Conservation (phyloP, 2,113 vertebrate genomes). For the Pelobates fuscus region DNA sequence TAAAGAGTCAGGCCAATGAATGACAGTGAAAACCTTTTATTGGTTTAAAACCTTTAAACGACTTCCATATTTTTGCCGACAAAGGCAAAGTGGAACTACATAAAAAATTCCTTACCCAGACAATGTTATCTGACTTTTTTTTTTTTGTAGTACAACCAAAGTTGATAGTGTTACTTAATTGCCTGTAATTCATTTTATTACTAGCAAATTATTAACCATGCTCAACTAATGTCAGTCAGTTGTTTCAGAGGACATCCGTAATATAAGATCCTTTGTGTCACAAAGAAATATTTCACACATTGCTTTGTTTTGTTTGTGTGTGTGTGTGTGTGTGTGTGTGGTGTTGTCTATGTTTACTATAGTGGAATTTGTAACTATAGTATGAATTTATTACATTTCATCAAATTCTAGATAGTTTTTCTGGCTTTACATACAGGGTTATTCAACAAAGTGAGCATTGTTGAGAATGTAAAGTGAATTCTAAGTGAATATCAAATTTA, state of each 20-base stretch:
- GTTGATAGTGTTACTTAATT: slow-evolving; percentile 53
- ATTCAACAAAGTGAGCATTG: too few relatives aligned
- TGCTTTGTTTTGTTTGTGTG: too few relatives aligned
- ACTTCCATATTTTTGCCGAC: slow-evolving; percentile 38
- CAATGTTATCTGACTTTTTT: slow-evolving; percentile 48
- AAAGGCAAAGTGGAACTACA: slow-evolving; percentile 33
- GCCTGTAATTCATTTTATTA: slow-evolving; percentile 50
- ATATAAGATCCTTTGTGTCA: too few relatives aligned
- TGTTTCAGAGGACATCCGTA: slow-evolving; percentile 1
- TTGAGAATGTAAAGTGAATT: too few relatives aligned
- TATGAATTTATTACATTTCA: too few relatives aligned
- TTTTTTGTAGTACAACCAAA: slow-evolving; percentile 33
- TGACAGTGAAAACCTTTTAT: slow-evolving; percentile 24
- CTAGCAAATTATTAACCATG: slow-evolving; percentile 56
- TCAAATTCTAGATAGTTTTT: too few relatives aligned
- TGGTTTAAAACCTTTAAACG: slow-evolving; percentile 8
- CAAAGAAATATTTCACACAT: too few relatives aligned
- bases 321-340: too few relatives aligned
- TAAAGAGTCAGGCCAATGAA: slow-evolving; percentile 4
- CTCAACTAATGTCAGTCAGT: slow-evolving; percentile 38
- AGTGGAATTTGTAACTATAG: too few relatives aligned
- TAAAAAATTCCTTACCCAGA: slow-evolving; percentile 35
- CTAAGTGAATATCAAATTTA: too few relatives aligned
- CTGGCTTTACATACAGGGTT: too few relatives aligned
- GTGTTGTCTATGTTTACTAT: too few relatives aligned